These are phyloP conservation scores for Takifugu rubripes DNA, from an alignment of 2,797 vertebrate species.

Conservation along the genomic window DNA sequence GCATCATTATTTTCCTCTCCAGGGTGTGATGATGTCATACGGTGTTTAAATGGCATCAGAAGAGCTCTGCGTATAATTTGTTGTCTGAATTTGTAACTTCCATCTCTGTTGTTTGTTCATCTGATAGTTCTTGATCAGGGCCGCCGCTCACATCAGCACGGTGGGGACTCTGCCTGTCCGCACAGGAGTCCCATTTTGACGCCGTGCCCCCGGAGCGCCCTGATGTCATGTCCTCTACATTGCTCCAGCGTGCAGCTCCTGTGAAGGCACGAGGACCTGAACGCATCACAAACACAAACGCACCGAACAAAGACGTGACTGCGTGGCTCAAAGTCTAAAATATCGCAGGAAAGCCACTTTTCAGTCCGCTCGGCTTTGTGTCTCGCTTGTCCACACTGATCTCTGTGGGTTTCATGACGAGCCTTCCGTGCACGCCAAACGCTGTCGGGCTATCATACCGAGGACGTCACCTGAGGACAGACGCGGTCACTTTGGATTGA, in stretches of 20 bases:
- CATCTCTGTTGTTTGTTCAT: slow-evolving; percentile 24
- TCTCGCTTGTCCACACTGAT: slow-evolving; percentile 30
- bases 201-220: slow-evolving; percentile 23
- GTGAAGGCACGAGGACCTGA: slow-evolving; percentile 16
- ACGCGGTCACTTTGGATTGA: slow-evolving; percentile 42
- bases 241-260: slow-evolving; percentile 23
- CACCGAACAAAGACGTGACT: slow-evolving; percentile 9
- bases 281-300: slow-evolving; percentile 7
- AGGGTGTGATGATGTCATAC: slow-evolving; percentile 24
- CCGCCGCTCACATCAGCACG: slow-evolving; percentile 14
- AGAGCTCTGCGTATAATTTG: neutral
- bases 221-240: slow-evolving; percentile 53
- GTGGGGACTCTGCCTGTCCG: slow-evolving; percentile 6
- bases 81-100: no score
- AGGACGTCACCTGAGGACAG: slow-evolving; percentile 45
- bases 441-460: slow-evolving; percentile 50
- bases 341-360: slow-evolving; percentile 38
- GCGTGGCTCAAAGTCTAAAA: slow-evolving; percentile 47
- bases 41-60: slow-evolving; percentile 26
- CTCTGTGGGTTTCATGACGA: slow-evolving; percentile 43
- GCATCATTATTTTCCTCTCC: slow-evolving; percentile 45
- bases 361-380: slow-evolving; percentile 27
- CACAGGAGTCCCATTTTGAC: neutral
- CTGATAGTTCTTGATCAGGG: slow-evolving; percentile 6
- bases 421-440: slow-evolving; percentile 42